phyloP scores from a whole-genome alignment of 2,113 vertebrate genomes.

The Octodon degus region DNA sequence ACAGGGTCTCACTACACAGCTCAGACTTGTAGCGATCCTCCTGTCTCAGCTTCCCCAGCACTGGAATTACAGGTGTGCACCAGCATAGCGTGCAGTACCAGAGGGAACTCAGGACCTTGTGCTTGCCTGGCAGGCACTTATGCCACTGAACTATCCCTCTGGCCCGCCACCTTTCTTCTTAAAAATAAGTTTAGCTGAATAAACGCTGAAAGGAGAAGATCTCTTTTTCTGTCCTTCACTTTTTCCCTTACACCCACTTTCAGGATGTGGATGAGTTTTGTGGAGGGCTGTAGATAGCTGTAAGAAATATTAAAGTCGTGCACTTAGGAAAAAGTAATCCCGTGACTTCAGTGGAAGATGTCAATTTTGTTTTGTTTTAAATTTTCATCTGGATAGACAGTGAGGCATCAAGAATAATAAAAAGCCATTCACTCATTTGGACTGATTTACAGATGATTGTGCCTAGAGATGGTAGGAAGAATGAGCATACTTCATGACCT shows the following conservation, averaged over 20 bases:
- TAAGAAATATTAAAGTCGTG: constrained; percentile 3
- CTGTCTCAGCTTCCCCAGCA: too few species aligned
- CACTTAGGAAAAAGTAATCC: constrained; percentile 5
- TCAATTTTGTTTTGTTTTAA: neutral
- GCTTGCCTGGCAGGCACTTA: too few species aligned
- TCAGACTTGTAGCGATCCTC: too few species aligned
- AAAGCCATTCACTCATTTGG: neutral
- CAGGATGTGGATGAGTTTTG: neutral
- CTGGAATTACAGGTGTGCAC: too few species aligned
- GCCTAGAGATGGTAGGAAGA: neutral
- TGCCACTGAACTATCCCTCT: too few species aligned
- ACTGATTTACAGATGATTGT: neutral
- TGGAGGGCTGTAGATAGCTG: neutral
- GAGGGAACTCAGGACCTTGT: too few species aligned
- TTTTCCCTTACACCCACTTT: neutral
- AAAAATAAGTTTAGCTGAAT: constrained; percentile 2
- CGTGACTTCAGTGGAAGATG: neutral
- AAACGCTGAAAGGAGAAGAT: constrained; percentile 7
- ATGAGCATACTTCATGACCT: neutral
- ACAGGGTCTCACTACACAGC: too few species aligned
- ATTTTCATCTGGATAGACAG: neutral
- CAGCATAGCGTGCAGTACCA: too few species aligned
- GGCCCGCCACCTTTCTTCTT: neutral
- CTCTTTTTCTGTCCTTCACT: neutral
- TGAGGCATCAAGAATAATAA: neutral